Percentiles rank a stretch among this genome's conserved stretches.
These are phyloP conservation scores for Callimorpha dominula DNA, from an alignment of 2,888 invertebrate genomes.

Conservation along the genomic window DNA sequence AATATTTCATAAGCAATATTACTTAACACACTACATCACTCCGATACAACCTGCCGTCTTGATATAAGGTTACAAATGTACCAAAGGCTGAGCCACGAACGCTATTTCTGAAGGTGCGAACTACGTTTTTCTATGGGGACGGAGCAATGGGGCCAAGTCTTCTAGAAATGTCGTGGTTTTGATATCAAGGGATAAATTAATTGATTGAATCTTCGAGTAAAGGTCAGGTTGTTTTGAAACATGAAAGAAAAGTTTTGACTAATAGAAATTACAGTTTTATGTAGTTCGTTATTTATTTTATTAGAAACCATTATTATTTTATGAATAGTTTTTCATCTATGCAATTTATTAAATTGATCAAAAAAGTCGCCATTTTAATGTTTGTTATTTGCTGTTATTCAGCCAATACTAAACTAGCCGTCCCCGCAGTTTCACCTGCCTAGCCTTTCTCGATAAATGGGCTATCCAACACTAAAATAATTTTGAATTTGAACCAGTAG, in stretches of 20 bases:
- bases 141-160: too few species aligned
- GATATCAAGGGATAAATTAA: background rate
- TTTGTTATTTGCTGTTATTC: background rate
- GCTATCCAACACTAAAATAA: too few species aligned
- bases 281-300: conserved; percentile 19
- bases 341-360: conserved; percentile 4
- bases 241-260: conserved; percentile 24
- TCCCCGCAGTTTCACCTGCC: too few species aligned
- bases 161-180: too few species aligned
- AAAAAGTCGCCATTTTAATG: background rate
- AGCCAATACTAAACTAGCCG: background rate
- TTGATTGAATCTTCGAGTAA: background rate
- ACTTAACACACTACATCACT: background rate
- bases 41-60: background rate
- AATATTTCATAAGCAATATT: background rate
- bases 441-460: too few species aligned
- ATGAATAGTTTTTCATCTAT: conserved; percentile 9
- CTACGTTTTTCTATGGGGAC: too few species aligned
- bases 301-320: conserved; percentile 13
- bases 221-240: background rate
- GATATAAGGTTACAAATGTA: conserved; percentile 1
- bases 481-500: too few species aligned
- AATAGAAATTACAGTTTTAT: conserved; percentile 23
- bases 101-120: background rate
- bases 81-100: background rate